phyloP scores from a whole-genome alignment of 1,140 invertebrate species.

The Drosophila erecta region DNA sequence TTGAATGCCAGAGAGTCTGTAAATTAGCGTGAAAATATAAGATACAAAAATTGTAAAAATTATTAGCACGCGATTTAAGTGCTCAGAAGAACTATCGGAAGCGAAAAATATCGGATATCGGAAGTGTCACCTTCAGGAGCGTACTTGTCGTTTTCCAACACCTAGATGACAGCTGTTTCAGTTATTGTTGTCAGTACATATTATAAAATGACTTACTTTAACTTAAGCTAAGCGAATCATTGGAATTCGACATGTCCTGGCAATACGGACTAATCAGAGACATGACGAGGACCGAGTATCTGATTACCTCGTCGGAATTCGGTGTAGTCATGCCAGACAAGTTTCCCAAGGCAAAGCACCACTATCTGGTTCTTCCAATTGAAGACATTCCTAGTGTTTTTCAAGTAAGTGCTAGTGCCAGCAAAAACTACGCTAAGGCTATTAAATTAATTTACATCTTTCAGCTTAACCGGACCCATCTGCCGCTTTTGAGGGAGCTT shows the following conservation, averaged over 20 bases:
- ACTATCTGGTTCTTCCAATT: conserved; percentile 92
- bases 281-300: conserved; percentile 89
- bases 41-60: no score
- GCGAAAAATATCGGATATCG: no score
- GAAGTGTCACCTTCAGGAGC: no score
- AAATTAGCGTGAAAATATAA: no score
- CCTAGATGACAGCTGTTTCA: conserved; percentile 4
- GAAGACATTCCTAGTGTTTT: conserved; percentile 90
- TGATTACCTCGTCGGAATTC: conserved; percentile 88
- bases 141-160: no score
- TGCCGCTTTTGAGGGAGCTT: conserved; percentile 90
- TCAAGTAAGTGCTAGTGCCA: conserved; percentile 18
- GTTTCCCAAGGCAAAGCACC: conserved; percentile 91
- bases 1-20: no score
- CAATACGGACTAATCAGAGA: conserved; percentile 87
- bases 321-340: conserved; percentile 91
- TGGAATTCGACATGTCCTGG: conserved; percentile 85
- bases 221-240: no score
- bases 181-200: not conserved
- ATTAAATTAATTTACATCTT: not conserved
- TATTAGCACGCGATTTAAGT: no score
- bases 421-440: not conserved
- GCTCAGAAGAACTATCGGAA: no score
- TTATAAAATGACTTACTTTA: not conserved
- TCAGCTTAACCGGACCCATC: conserved; percentile 87